Percentiles rank a stretch among this genome's conserved stretches.
phyloP scores from a whole-genome alignment of 2,797 vertebrate species.

The Sebastes variabilis region DNA sequence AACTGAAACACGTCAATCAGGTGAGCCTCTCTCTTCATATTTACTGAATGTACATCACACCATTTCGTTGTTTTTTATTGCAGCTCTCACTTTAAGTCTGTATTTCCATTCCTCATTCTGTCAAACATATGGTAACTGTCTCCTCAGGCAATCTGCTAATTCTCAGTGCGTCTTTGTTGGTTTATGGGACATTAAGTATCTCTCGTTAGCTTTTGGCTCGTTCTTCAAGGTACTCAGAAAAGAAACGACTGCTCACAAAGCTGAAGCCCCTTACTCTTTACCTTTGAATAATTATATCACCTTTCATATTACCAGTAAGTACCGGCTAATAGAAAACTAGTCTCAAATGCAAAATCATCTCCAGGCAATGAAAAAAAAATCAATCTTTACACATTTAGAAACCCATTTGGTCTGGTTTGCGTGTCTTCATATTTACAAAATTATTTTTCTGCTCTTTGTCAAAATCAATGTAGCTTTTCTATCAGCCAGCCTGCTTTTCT shows the following conservation, averaged over 20 bases:
- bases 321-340: conserved; percentile 44
- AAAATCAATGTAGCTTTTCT: conserved; percentile 76
- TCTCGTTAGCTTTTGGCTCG: conserved; percentile 10
- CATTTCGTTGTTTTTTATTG: neutral
- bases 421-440: conserved; percentile 60
- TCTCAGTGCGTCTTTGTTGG: conserved; percentile 19
- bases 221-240: neutral
- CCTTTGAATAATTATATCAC: conserved; percentile 51
- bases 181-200: conserved; percentile 31
- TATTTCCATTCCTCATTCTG: conserved; percentile 13
- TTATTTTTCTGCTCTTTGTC: conserved; percentile 64
- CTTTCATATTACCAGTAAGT: conserved; percentile 55
- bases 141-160: conserved; percentile 30
- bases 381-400: conserved; percentile 77
- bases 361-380: conserved; percentile 60
- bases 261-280: conserved; percentile 21
- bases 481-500: conserved; percentile 41
- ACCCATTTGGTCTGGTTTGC: conserved; percentile 68
- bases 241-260: conserved; percentile 8
- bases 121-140: conserved; percentile 20
- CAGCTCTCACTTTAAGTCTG: neutral
- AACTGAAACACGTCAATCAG: conserved; percentile 92
- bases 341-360: conserved; percentile 60
- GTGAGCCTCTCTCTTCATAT: conserved; percentile 72
- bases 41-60: neutral